These are phyloP conservation scores for Pempheris klunzingeri DNA, from an alignment of 2,797 vertebrate genomes.

Conservation along the genomic window DNA sequence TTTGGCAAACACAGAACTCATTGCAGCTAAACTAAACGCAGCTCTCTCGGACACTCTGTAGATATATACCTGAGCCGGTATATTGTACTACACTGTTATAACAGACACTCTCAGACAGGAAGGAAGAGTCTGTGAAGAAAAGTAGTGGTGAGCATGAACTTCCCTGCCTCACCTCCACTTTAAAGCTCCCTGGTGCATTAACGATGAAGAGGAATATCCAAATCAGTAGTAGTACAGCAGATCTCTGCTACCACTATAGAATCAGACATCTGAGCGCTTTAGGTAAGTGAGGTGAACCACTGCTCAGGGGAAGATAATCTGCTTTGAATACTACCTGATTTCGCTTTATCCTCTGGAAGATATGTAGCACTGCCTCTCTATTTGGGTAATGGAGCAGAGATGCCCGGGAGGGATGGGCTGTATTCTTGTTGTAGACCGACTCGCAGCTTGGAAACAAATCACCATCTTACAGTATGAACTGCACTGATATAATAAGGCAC, in stretches of 20 bases:
- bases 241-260: slow-evolving; percentile 48
- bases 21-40: slow-evolving; percentile 18
- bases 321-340: slow-evolving; percentile 74
- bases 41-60: background rate
- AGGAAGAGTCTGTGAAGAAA: slow-evolving; percentile 10
- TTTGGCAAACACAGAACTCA: background rate
- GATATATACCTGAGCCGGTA: slow-evolving; percentile 9
- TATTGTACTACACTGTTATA: slow-evolving; percentile 5
- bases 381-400: slow-evolving; percentile 68
- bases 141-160: slow-evolving; percentile 29
- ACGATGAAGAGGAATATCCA: slow-evolving; percentile 41
- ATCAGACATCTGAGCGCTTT: slow-evolving; percentile 49
- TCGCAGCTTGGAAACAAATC: slow-evolving; percentile 54
- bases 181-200: slow-evolving; percentile 41
- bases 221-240: slow-evolving; percentile 51
- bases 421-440: slow-evolving; percentile 50
- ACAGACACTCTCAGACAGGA: slow-evolving; percentile 12
- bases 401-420: slow-evolving; percentile 35
- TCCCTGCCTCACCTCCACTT: slow-evolving; percentile 12
- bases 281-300: slow-evolving; percentile 59
- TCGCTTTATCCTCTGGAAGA: slow-evolving; percentile 61
- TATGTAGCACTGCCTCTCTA: slow-evolving; percentile 43
- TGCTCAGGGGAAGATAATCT: slow-evolving; percentile 73
- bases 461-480: slow-evolving; percentile 52
- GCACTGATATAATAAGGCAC: slow-evolving; percentile 40